phyloP scores from a whole-genome alignment of 2,113 vertebrate species.

The Chitala chitala region DNA sequence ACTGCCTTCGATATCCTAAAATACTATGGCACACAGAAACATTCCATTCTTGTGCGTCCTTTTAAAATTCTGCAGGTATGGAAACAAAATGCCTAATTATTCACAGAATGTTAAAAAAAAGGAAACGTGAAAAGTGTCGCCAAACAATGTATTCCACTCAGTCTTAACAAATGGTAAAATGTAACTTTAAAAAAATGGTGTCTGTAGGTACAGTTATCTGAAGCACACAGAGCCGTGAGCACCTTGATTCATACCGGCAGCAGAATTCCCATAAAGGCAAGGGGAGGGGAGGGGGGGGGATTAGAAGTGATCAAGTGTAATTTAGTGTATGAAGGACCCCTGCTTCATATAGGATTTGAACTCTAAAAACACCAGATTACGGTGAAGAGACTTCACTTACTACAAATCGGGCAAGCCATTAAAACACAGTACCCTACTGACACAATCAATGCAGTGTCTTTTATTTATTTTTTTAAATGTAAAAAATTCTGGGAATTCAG shows the following conservation, averaged over 20 bases:
- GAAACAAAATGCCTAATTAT: too few relatives aligned
- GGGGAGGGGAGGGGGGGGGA: conserved; percentile 1
- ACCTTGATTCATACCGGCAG: not conserved
- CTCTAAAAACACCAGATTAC: conserved; percentile 7
- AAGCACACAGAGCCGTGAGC: not conserved
- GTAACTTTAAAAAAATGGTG: too few relatives aligned
- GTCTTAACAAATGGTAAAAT: too few relatives aligned
- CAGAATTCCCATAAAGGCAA: conserved; percentile 7
- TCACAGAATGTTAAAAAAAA: too few relatives aligned
- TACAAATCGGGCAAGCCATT: not conserved
- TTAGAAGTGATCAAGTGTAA: conserved; percentile 17
- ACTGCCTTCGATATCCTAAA: too few relatives aligned
- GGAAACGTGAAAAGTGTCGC: too few relatives aligned
- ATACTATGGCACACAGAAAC: too few relatives aligned
- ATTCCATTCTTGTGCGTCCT: too few relatives aligned
- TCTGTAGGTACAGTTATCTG: too few relatives aligned
- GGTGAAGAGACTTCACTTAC: not conserved
- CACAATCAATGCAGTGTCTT: not conserved
- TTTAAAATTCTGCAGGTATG: too few relatives aligned
- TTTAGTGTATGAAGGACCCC: conserved; percentile 12
- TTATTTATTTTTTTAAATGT: conserved; percentile 10
- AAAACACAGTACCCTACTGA: not conserved
- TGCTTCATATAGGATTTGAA: conserved; percentile 15
- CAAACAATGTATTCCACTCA: too few relatives aligned
- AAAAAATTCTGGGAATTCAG: not conserved